These are phyloP conservation scores for Emydoidea blandingii DNA, from an alignment of 2,797 vertebrate species.

Conservation along the genomic window DNA sequence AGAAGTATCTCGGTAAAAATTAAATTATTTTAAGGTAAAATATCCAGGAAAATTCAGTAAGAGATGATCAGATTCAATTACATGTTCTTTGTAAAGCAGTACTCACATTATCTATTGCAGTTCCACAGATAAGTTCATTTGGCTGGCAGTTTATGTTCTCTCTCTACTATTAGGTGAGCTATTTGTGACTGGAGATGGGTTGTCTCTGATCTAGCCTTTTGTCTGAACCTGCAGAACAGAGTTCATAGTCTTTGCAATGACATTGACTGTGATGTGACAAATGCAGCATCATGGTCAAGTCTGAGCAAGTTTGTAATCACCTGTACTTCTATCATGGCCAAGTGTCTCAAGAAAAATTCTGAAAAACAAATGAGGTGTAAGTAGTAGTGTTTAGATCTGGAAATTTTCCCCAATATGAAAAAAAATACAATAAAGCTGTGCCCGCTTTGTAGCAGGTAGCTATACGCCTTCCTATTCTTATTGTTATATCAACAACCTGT, in stretches of 20 bases:
- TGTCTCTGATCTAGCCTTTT: neutral
- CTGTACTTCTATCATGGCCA: neutral
- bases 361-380: neutral
- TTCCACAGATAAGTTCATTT: neutral
- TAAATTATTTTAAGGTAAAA: conserved; percentile 20
- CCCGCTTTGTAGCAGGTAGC: no score
- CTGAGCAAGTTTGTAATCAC: neutral
- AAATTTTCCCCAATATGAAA: neutral
- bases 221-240: neutral
- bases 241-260: neutral
- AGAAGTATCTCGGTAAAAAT: neutral
- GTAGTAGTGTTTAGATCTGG: neutral
- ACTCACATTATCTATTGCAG: neutral
- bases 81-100: neutral
- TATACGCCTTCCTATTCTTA: no score
- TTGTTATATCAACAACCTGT: no score
- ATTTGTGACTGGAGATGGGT: neutral
- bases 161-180: neutral
- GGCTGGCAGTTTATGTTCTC: neutral
- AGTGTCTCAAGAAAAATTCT: neutral
- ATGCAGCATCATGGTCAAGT: neutral
- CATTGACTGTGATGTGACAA: neutral
- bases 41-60: neutral
- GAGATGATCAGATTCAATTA: neutral
- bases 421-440: no score